These are phyloP conservation scores for Sesamia inferens DNA, from an alignment of 2,888 invertebrate species.

Conservation along the genomic window DNA sequence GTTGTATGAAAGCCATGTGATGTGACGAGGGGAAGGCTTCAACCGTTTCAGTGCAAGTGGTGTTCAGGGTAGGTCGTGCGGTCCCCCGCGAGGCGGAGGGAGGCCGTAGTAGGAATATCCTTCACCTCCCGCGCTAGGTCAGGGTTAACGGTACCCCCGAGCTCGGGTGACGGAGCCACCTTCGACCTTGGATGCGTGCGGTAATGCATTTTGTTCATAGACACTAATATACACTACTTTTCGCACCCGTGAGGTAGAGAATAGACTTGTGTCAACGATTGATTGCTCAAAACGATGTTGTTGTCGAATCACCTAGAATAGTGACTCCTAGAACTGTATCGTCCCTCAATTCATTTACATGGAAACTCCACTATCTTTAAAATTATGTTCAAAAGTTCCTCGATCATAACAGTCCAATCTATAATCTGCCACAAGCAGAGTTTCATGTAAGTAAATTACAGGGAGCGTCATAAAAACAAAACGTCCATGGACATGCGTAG, in stretches of 20 bases:
- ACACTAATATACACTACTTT: conserved; percentile 10
- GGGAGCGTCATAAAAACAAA: conserved; percentile 76
- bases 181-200: conserved; percentile 86
- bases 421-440: conserved; percentile 44
- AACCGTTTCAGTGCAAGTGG: conserved; percentile 83
- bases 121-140: conserved; percentile 89
- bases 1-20: conserved; percentile 72
- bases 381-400: conserved; percentile 14
- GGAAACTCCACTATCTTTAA: background rate
- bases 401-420: conserved; percentile 36
- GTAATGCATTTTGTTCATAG: conserved; percentile 72
- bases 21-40: conserved; percentile 82
- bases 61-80: conserved; percentile 84
- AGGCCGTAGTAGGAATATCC: conserved; percentile 88
- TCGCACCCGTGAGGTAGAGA: background rate
- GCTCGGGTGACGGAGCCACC: conserved; percentile 85
- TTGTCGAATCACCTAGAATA: background rate
- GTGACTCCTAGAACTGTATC: background rate
- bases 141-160: conserved; percentile 89
- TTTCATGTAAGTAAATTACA: conserved; percentile 66
- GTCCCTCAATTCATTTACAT: background rate
- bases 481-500: conserved; percentile 86
- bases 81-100: conserved; percentile 77
- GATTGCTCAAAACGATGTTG: background rate
- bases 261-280: background rate